These are phyloP conservation scores for Glossophaga mutica DNA, from an alignment of 2,797 vertebrate species.

Conservation along the genomic window DNA sequence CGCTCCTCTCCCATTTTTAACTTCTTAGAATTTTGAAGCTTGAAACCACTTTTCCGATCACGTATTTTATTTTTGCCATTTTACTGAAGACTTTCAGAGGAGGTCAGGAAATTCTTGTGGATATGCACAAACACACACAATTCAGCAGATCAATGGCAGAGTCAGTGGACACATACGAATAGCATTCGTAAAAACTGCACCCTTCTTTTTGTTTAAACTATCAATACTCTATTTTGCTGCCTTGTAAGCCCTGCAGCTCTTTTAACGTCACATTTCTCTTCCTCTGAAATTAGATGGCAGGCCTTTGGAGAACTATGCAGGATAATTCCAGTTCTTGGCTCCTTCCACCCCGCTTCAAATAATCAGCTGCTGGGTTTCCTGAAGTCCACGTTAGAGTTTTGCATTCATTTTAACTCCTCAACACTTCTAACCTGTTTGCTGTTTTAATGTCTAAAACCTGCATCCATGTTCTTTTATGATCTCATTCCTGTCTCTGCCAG, in stretches of 20 bases:
- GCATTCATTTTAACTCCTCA: background rate
- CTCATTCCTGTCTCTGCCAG: constrained; percentile 17
- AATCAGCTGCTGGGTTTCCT: background rate
- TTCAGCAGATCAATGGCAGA: background rate
- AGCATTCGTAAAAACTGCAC: background rate
- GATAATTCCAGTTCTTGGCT: background rate
- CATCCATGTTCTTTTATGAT: background rate
- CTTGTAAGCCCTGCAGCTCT: background rate
- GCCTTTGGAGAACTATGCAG: background rate
- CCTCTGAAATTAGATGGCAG: background rate
- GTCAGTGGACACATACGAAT: background rate
- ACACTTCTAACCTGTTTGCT: background rate
- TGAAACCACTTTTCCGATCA: background rate
- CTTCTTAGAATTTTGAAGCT: constrained; percentile 29
- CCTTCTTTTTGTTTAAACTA: background rate
- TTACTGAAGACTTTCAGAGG: background rate
- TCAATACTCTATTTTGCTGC: background rate
- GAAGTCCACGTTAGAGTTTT: background rate
- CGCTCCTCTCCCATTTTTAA: background rate
- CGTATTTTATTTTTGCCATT: background rate
- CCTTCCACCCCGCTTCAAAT: background rate
- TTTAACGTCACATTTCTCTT: background rate
- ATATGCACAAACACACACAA: fast-evolving
- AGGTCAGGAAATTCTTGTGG: background rate
- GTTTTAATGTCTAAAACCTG: constrained; percentile 4